Base-by-base conservation (phyloP, 2,888 invertebrate species). In the Carterocephalus palaemon region DNA sequence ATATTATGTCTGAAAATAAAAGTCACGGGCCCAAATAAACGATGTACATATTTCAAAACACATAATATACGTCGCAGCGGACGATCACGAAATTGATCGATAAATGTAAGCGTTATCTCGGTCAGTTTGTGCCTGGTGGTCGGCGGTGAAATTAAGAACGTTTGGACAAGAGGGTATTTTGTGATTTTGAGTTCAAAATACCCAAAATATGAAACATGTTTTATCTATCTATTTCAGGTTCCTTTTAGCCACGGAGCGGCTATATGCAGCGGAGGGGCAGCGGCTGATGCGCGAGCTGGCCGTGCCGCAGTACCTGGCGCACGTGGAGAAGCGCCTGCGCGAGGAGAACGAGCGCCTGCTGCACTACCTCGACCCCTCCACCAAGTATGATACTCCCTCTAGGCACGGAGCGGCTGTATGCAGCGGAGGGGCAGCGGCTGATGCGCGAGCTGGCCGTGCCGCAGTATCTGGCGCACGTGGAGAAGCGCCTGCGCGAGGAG, bases 401-500 rank as follows among this genome's bases (percentile, higher is more conserved):
- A 67, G 96, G 97, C 0, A 99, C 99, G 7, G 97, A 98, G 75
- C 90, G 95, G 48, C 81, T 99, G 47, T 99, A 99, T 81, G 93
- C 95, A 42, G 93, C 95, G 1, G 99, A 99, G 76, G 98, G 97
- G 3, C 96, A 96, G 78, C 90, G 93, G 17, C 89, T 97, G 62
- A 97, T 98, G 93, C 94, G 96, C 61, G 96, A 97, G 73, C 88
- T 96, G 56, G 95, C 96, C 65, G 97, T 99, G 56, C 96, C 98
- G 17, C 94, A 95, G 69, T 99, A 99, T 87, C 88, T 99, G 56
- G 91, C 92, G 19, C 98, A 99, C 72, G 98, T 99, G n/a, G 96
- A 98, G 77, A 97, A 96, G 70, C 89, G 99, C 26, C 88, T 99
- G 28, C 90, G 91, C 16, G 99, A 99, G 78, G 99, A 99, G 83